Percentiles rank a stretch among this genome's conserved stretches.
Evolutionary conservation across 2,797 vertebrate genomes (phyloP).

Genomic region (Sebastes itinus): DNA sequence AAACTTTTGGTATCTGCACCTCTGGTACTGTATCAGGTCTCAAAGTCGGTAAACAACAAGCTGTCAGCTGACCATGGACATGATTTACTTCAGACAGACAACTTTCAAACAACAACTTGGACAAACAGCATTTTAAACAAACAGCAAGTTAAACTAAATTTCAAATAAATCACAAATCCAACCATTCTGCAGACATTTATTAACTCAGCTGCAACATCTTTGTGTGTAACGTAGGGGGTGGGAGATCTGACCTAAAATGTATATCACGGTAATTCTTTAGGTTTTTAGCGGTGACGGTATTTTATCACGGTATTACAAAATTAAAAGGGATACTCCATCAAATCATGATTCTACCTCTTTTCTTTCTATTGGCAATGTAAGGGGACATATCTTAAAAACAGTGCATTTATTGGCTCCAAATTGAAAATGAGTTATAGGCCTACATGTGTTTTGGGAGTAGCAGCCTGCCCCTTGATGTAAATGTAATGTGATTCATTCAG

Average conservation of each 20-base stretch:
- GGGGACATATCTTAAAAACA: background rate
- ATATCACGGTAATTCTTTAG: background rate
- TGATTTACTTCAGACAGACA: background rate
- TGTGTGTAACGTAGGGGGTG: background rate
- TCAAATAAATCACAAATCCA: background rate
- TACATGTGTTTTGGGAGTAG: background rate
- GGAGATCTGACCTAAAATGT: background rate
- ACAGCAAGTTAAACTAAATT: background rate
- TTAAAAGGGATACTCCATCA: background rate
- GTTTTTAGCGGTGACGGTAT: background rate
- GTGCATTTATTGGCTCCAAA: background rate
- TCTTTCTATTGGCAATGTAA: background rate
- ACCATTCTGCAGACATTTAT: background rate
- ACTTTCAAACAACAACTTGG: background rate
- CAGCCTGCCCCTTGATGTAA: background rate
- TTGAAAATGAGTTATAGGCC: background rate
- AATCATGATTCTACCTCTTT: background rate
- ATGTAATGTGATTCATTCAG: background rate
- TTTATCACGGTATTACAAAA: background rate
- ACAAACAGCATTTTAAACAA: background rate
- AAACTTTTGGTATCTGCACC: background rate
- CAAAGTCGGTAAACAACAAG: background rate
- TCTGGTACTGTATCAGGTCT: background rate
- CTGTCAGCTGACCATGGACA: background rate
- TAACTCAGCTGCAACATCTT: no score